Percentiles rank a stretch among this genome's conserved stretches.
Conservation (phyloP, 2,113 vertebrate species). For the Toxostoma redivivum region DNA sequence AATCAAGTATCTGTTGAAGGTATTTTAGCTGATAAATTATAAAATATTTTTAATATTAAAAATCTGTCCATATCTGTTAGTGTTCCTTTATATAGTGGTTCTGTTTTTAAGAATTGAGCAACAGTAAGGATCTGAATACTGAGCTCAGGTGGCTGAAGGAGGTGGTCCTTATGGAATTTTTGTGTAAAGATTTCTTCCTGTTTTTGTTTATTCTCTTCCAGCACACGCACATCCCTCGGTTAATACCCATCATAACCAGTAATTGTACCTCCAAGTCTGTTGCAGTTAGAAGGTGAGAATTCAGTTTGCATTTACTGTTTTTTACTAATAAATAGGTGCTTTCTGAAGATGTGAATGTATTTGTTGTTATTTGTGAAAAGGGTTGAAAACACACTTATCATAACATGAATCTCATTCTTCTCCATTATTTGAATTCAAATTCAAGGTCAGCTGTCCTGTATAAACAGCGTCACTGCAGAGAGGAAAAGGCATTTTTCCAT, state of each 20-base stretch:
- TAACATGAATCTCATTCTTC: not conserved
- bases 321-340: not conserved
- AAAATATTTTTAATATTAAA: not conserved
- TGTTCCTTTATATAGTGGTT: not conserved
- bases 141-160: not conserved
- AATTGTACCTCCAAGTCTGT: constrained; percentile 98
- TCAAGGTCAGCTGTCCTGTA: not conserved
- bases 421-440: not conserved
- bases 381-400: not conserved
- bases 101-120: not conserved
- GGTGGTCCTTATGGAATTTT: not conserved
- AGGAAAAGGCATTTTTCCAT: not conserved
- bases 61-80: not conserved
- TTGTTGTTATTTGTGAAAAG: not conserved
- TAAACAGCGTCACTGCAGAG: not conserved
- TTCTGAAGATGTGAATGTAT: not conserved
- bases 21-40: not conserved
- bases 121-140: not conserved
- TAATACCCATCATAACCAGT: constrained; percentile 98
- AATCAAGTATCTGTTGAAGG: not conserved
- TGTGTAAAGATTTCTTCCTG: not conserved
- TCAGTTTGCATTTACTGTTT: not conserved
- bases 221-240: constrained; percentile 94
- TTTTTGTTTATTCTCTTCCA: constrained; percentile 51
- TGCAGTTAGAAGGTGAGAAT: constrained; percentile 90